Evolutionary conservation across 2,113 vertebrate species (phyloP).

Genomic region (Rhinolophus ferrumequinum): DNA sequence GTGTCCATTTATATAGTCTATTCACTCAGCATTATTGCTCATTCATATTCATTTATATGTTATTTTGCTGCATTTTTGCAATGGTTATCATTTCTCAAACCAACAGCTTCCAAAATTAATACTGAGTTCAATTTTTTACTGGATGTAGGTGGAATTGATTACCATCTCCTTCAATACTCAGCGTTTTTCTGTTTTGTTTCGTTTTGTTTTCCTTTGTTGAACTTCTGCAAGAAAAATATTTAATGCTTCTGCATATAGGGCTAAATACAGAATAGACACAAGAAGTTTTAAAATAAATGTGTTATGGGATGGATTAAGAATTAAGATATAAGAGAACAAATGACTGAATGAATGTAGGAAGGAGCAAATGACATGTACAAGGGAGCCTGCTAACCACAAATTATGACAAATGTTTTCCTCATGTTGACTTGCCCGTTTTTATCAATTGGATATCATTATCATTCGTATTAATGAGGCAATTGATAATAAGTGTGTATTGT

Average conservation of each 20-base stretch:
- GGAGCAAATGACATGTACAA: not conserved
- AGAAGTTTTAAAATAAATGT: not conserved
- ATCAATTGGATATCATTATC: not conserved
- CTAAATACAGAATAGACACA: not conserved
- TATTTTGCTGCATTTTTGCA: constrained; percentile 56
- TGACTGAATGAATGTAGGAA: not conserved
- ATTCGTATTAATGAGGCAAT: not conserved
- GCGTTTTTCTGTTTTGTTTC: not conserved
- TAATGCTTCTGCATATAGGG: not conserved
- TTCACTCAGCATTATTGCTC: constrained; percentile 53
- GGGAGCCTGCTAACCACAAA: not conserved
- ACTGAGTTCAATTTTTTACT: constrained; percentile 41
- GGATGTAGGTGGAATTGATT: constrained; percentile 43
- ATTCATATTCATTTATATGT: constrained; percentile 66
- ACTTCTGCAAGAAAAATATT: not conserved
- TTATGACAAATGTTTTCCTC: not conserved
- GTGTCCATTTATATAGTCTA: constrained; percentile 41
- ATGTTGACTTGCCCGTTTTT: not conserved
- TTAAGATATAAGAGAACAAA: not conserved
- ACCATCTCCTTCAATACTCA: not conserved
- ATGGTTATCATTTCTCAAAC: constrained; percentile 63
- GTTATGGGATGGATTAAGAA: not conserved
- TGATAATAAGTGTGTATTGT: not conserved
- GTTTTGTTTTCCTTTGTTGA: not conserved
- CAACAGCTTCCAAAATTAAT: constrained; percentile 66